Evolutionary conservation across 1,140 invertebrate genomes (phyloP).

Genomic region (Dolichoris vasculosae): DNA sequence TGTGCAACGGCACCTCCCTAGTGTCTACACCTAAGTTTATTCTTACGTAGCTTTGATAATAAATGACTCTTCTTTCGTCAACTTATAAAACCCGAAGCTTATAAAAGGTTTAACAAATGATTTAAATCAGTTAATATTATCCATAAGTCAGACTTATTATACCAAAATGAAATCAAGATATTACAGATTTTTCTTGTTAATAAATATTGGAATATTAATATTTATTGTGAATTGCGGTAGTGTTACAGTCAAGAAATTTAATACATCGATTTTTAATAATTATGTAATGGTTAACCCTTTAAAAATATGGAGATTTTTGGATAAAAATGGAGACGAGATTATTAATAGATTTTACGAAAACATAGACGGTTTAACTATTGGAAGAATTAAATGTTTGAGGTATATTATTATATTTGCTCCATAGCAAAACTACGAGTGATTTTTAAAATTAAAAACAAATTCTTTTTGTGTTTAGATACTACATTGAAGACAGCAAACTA

Average conservation of each 20-base stretch:
- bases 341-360: constrained; percentile 15
- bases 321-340: not conserved
- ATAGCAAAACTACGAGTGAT: not conserved
- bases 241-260: not conserved
- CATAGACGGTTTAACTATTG: constrained; percentile 52
- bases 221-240: constrained; percentile 1
- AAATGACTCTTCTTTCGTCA: constrained; percentile 40
- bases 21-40: constrained; percentile 36
- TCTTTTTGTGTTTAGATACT: constrained; percentile 29
- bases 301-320: constrained; percentile 35
- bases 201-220: not conserved
- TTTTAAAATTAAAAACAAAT: constrained; percentile 1
- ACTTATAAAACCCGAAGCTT: not conserved
- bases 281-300: constrained; percentile 17
- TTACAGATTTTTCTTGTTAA: not conserved
- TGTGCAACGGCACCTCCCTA: constrained; percentile 34
- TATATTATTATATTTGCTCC: not conserved
- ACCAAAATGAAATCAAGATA: not conserved
- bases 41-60: constrained; percentile 19
- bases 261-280: not conserved
- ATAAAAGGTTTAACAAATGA: constrained; percentile 21
- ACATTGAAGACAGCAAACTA: constrained; percentile 14
- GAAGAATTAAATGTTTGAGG: constrained; percentile 55
- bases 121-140: constrained; percentile 25
- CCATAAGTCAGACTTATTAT: not conserved